A percentile compares a stretch with the other conserved stretches of the same genome.
Conservation (phyloP, 2,888 invertebrate species). For the Phlogophora meticulosa region DNA sequence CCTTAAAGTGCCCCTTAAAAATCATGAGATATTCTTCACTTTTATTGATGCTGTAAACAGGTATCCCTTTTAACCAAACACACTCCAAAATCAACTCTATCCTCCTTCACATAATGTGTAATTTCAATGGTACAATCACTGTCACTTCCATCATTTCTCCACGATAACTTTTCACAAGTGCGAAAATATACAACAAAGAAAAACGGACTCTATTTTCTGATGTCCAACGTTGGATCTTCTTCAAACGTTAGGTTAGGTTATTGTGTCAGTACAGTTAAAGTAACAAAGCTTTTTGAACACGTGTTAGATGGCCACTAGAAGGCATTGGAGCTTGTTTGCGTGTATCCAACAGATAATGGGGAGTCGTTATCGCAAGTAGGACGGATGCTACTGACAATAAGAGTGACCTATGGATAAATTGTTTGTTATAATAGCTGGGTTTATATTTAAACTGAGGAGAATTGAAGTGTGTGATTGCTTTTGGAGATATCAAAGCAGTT, state of each 20-base stretch:
- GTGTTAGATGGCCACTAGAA: constrained; percentile 89
- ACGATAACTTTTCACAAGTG: constrained; percentile 21
- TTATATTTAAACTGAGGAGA: constrained; percentile 3
- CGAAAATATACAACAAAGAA: constrained; percentile 7
- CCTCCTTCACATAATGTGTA: rapidly evolving
- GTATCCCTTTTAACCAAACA: constrained; percentile 44
- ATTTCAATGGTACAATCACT: not conserved
- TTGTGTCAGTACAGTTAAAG: constrained; percentile 45
- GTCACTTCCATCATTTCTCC: constrained; percentile 17
- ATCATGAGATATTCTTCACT: constrained; percentile 89
- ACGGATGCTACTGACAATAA: constrained; percentile 55
- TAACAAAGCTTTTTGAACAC: constrained; percentile 80
- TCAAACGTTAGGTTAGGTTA: not conserved
- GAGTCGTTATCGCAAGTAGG: constrained; percentile 69
- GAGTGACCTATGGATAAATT: constrained; percentile 55
- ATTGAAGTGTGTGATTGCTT: constrained; percentile 18
- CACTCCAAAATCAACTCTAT: constrained; percentile 34
- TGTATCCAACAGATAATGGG: constrained; percentile 74
- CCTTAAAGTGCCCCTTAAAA: constrained; percentile 89
- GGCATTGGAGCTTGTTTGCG: constrained; percentile 82
- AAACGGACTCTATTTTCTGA: not conserved
- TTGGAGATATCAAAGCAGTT: not conserved
- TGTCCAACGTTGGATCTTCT: constrained; percentile 3
- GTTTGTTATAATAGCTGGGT: constrained; percentile 30
- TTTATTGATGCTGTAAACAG: constrained; percentile 73